phyloP scores from a whole-genome alignment of 2,888 invertebrate genomes.

The Heliconius ethilla region DNA sequence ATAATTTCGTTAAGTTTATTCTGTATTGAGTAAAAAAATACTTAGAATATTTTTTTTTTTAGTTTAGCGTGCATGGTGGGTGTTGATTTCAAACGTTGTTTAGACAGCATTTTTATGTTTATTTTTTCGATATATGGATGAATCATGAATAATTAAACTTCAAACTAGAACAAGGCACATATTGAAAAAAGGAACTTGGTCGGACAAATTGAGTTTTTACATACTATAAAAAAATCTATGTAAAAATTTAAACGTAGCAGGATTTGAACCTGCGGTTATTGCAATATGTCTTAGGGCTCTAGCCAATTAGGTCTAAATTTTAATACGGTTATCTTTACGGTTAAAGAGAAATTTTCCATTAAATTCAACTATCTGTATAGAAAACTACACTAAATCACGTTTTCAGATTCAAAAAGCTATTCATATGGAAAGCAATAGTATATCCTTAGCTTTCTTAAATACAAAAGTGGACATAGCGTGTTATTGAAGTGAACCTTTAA shows the following conservation, averaged over 20 bases:
- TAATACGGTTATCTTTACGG: not conserved
- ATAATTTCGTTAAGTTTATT: not conserved
- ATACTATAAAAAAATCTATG: not conserved
- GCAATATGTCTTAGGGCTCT: not conserved
- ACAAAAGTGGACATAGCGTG: conserved; percentile 14
- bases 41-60: not conserved
- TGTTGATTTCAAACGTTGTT: not conserved
- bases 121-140: not conserved
- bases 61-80: too few relatives aligned
- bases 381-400: conserved; percentile 20
- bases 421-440: conserved; percentile 7
- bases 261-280: not conserved
- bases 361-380: conserved; percentile 3
- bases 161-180: conserved; percentile 56
- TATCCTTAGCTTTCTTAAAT: conserved; percentile 1
- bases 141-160: conserved; percentile 8
- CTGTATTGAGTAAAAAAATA: too few relatives aligned
- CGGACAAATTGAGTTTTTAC: conserved; percentile 48
- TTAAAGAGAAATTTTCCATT: not conserved
- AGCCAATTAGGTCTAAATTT: not conserved
- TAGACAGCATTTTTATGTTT: not conserved
- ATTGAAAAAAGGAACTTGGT: conserved; percentile 59
- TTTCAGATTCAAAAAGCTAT: not conserved
- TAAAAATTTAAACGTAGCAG: not conserved
- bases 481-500: conserved; percentile 4